These are phyloP conservation scores for Cynopterus brachyotis DNA, from an alignment of 2,113 vertebrate species.

Conservation along the genomic window DNA sequence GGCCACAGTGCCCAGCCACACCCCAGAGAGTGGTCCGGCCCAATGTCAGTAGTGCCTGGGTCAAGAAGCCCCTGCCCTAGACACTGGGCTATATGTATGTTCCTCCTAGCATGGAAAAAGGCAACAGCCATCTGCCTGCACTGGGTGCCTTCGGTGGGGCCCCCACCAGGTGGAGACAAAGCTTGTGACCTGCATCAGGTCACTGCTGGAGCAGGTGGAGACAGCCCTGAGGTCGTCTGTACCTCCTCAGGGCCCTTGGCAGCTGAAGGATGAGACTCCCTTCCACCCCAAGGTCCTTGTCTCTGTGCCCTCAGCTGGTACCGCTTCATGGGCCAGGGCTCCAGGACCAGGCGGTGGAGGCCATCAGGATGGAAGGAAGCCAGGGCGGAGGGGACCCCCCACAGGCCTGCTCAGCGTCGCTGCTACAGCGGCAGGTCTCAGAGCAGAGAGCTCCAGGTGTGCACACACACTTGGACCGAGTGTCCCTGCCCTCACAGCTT, in stretches of 20 bases:
- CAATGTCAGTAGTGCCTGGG: neutral
- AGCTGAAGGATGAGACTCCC: neutral
- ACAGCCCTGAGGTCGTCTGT: neutral
- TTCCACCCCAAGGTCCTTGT: neutral
- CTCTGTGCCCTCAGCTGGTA: neutral
- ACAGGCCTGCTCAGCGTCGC: neutral
- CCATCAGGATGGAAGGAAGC: neutral
- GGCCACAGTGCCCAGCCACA: neutral
- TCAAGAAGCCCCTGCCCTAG: neutral
- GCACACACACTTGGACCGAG: neutral
- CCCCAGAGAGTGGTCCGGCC: no score
- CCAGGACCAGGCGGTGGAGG: neutral
- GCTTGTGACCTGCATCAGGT: neutral
- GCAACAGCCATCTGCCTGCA: no score
- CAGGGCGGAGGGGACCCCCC: neutral
- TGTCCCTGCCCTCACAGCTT: neutral
- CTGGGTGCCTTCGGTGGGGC: neutral
- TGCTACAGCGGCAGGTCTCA: neutral
- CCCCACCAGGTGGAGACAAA: neutral
- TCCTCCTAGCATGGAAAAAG: neutral
- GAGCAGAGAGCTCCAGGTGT: neutral
- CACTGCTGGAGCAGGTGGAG: neutral
- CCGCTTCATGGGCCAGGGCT: neutral
- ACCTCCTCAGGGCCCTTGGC: neutral
- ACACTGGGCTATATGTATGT: neutral